A percentile compares a stretch with the other conserved stretches of the same genome.
Conservation (phyloP, 2,113 vertebrate species). For the Suncus etruscus region DNA sequence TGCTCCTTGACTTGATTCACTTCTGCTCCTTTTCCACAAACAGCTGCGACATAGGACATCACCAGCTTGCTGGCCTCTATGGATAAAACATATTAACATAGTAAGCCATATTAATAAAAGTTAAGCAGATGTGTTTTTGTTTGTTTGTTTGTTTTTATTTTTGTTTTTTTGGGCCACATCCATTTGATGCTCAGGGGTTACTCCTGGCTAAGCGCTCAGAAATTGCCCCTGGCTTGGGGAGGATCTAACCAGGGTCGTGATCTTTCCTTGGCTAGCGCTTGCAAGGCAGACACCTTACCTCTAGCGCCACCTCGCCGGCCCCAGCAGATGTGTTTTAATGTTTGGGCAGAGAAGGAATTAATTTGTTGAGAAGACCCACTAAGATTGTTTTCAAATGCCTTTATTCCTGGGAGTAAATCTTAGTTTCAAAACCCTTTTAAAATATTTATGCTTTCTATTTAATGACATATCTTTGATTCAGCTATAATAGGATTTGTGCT, state of each 20-base stretch:
- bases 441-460: constrained; percentile 3
- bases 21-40: constrained; percentile 98
- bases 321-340: background rate
- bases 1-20: constrained; percentile 99
- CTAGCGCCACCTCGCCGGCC: too few relatives aligned
- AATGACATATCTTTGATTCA: background rate
- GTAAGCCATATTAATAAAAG: background rate
- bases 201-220: too few relatives aligned
- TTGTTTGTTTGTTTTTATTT: too few relatives aligned
- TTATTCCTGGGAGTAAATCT: background rate
- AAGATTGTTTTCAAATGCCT: background rate
- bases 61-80: constrained; percentile 99
- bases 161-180: too few relatives aligned
- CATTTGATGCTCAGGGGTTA: too few relatives aligned
- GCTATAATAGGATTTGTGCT: background rate
- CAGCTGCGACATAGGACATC: constrained; percentile 99
- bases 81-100: background rate
- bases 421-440: background rate
- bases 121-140: background rate
- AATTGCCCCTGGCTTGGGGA: too few relatives aligned
- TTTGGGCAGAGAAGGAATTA: background rate
- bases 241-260: too few relatives aligned
- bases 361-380: background rate
- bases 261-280: too few relatives aligned
- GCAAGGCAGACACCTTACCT: too few relatives aligned